Percentiles rank a stretch among this genome's conserved stretches.
phyloP scores from a whole-genome alignment of 2,797 vertebrate species.

The Centroberyx gerrardi region DNA sequence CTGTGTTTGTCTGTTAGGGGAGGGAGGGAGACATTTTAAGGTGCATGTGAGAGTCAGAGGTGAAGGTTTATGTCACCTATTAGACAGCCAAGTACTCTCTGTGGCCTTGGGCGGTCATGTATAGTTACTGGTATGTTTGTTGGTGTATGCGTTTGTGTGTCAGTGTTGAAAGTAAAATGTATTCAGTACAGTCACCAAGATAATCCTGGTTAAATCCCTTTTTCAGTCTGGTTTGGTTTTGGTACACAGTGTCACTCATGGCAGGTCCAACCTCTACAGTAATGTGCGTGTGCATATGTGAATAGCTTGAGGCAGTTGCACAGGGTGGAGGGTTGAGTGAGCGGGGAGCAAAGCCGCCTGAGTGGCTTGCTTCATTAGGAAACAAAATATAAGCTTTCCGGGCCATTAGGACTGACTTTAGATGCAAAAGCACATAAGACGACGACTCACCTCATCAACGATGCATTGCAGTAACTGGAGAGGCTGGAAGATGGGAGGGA shows the following conservation, averaged over 20 bases:
- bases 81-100: slow-evolving; percentile 84
- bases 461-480: slow-evolving; percentile 99
- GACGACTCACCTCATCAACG: slow-evolving; percentile 99
- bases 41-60: slow-evolving; percentile 83
- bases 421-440: slow-evolving; percentile 99
- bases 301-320: slow-evolving; percentile 75
- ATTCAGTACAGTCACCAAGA: slow-evolving; percentile 16
- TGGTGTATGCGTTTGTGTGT: slow-evolving; percentile 1
- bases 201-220: slow-evolving; percentile 34
- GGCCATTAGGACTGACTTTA: slow-evolving; percentile 99
- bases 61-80: slow-evolving; percentile 91
- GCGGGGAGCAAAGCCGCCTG: slow-evolving; percentile 89
- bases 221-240: slow-evolving; percentile 28
- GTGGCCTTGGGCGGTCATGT: slow-evolving; percentile 67
- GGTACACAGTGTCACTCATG: slow-evolving; percentile 54
- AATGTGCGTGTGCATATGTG: slow-evolving; percentile 75
- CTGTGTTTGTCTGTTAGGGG: slow-evolving; percentile 5
- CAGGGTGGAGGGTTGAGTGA: slow-evolving; percentile 91
- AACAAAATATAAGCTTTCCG: slow-evolving; percentile 99
- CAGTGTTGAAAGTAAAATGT: slow-evolving; percentile 1
- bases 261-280: slow-evolving; percentile 74
- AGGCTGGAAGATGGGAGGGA: slow-evolving; percentile 89
- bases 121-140: slow-evolving; percentile 53
- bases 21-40: slow-evolving; percentile 64
- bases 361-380: slow-evolving; percentile 98